These are phyloP conservation scores for Scaptomyza parva DNA, from an alignment of 2,888 invertebrate genomes.

Conservation along the genomic window DNA sequence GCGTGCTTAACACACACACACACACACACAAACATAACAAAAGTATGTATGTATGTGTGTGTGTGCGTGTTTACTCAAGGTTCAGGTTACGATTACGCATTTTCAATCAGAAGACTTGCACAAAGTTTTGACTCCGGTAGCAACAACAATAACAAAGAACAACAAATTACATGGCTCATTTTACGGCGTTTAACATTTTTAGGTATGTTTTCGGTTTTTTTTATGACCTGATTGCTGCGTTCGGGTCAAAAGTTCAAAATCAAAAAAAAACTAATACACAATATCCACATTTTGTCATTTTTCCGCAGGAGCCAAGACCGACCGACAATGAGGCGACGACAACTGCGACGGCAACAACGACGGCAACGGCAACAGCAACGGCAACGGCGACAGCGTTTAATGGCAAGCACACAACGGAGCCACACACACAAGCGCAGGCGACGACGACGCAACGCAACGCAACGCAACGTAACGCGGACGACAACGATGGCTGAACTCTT, in stretches of 20 bases:
- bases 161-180: constrained; percentile 35
- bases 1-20: constrained; percentile 48
- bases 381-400: constrained; percentile 43
- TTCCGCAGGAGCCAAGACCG: constrained; percentile 61
- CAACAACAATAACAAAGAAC: constrained; percentile 25
- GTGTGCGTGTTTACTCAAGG: constrained; percentile 76
- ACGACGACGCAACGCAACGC: constrained; percentile 11
- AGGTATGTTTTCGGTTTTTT: constrained; percentile 10
- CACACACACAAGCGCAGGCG: constrained; percentile 24
- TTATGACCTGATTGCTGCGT: constrained; percentile 82
- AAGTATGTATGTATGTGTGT: constrained; percentile 15
- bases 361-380: constrained; percentile 30
- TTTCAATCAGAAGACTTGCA: constrained; percentile 59
- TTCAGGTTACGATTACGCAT: constrained; percentile 78
- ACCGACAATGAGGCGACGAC: constrained; percentile 60
- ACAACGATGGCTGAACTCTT: constrained; percentile 71
- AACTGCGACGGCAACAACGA: constrained; percentile 40
- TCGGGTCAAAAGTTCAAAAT: constrained; percentile 82
- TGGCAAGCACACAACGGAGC: constrained; percentile 28
- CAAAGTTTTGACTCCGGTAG: constrained; percentile 15
- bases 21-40: constrained; percentile 1
- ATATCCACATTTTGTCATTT: constrained; percentile 77
- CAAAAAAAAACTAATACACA: constrained; percentile 52
- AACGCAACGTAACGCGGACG: constrained; percentile 25
- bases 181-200: constrained; percentile 32